Percentiles rank a stretch among this genome's conserved stretches.
Evolutionary conservation across 2,888 invertebrate genomes (phyloP).

Genomic region (Drosophila meridiana): DNA sequence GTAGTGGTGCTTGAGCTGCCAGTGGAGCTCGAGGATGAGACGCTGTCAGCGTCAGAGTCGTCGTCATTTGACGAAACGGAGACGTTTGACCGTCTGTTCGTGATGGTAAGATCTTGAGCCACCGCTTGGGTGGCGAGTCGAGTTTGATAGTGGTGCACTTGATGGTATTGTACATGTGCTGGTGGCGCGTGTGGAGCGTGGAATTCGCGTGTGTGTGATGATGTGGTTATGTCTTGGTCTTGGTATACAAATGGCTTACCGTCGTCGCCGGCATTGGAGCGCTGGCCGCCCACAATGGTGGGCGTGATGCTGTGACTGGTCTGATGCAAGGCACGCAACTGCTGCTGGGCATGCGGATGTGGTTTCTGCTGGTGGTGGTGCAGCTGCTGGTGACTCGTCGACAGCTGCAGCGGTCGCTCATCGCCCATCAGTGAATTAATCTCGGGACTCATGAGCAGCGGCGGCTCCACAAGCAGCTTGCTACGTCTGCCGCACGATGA

Average conservation of each 20-base stretch:
- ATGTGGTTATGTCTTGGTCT: slow-evolving; percentile 43
- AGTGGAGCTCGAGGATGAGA: slow-evolving; percentile 39
- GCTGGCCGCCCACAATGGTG: slow-evolving; percentile 61
- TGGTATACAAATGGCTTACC: slow-evolving; percentile 70
- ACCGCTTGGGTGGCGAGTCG: slow-evolving; percentile 59
- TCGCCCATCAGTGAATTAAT: slow-evolving; percentile 88
- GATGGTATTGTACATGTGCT: slow-evolving; percentile 42
- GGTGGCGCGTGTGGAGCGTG: slow-evolving; percentile 33
- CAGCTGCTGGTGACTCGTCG: slow-evolving; percentile 56
- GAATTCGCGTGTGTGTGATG: slow-evolving; percentile 25
- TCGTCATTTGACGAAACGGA: slow-evolving; percentile 31
- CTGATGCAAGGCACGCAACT: slow-evolving; percentile 40
- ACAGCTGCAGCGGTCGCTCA: slow-evolving; percentile 84
- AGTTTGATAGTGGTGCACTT: slow-evolving; percentile 44
- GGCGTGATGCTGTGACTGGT: slow-evolving; percentile 56
- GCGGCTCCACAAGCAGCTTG: slow-evolving; percentile 79
- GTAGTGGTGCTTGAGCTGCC: slow-evolving; percentile 8
- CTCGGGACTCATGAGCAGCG: slow-evolving; percentile 88
- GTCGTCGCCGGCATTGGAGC: slow-evolving; percentile 64
- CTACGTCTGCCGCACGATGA: slow-evolving; percentile 70
- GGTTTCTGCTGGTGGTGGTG: slow-evolving; percentile 43
- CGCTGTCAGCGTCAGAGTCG: slow-evolving; percentile 40
- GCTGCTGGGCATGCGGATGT: slow-evolving; percentile 45
- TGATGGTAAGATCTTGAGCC: slow-evolving; percentile 72
- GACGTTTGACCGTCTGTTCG: slow-evolving; percentile 25